These are phyloP conservation scores for Oxystoma pomonae DNA, from an alignment of 2,888 invertebrate genomes.

Conservation along the genomic window DNA sequence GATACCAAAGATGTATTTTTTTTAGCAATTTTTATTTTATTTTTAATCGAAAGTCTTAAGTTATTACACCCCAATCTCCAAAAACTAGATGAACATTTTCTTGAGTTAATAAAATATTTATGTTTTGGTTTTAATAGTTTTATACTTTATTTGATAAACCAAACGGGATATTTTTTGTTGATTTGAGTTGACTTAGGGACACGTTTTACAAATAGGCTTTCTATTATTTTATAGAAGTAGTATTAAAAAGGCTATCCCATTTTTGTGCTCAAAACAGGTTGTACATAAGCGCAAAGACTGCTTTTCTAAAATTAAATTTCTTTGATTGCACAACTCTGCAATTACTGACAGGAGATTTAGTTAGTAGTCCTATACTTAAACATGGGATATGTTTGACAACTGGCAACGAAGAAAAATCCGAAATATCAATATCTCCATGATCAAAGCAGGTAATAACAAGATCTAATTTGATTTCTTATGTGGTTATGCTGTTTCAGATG, in stretches of 20 bases:
- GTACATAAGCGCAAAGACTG: background rate
- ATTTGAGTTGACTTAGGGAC: background rate
- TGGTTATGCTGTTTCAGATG: too few relatives aligned
- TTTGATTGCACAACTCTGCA: background rate
- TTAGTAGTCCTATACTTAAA: background rate
- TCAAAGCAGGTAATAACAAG: too few relatives aligned
- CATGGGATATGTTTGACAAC: background rate
- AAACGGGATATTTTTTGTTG: background rate
- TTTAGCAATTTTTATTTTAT: background rate
- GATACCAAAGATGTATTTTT: too few relatives aligned
- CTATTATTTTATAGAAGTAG: background rate
- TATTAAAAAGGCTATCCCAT: background rate
- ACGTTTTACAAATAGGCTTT: background rate
- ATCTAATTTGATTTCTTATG: too few relatives aligned
- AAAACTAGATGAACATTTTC: background rate
- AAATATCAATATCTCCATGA: too few relatives aligned
- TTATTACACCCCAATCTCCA: background rate
- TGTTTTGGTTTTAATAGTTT: background rate
- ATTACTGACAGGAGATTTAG: background rate
- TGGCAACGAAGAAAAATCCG: too few relatives aligned
- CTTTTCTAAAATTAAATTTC: background rate
- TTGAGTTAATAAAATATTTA: background rate
- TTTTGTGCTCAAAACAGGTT: background rate
- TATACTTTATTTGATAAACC: background rate
- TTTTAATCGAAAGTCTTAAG: background rate